Evolutionary conservation across 2,797 vertebrate genomes (phyloP), one percentile per base, ranked within the genome.

Genomic region (Onychomys torridus): DNA sequence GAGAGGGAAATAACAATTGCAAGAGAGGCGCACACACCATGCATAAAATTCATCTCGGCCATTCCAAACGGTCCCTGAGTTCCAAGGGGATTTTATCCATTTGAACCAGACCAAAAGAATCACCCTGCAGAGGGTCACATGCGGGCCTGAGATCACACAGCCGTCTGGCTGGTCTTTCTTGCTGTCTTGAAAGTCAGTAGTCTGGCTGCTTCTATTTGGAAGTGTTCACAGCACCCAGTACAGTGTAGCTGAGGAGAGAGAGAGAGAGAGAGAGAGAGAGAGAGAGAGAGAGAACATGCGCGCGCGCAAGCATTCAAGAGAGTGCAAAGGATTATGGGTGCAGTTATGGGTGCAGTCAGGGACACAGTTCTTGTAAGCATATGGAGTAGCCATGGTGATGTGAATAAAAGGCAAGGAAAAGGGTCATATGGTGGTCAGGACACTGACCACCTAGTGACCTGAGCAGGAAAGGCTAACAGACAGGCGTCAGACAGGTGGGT

Each of bases 1-100:
- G 81, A 93, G 86, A 95, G 61, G 82, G 93, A 95, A 95, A 97
- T 59, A 63, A 92, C 65, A 79, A 65, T 59, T 55, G 82, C 12
- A 83, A 87, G 19, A 92, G 55, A 88, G 77, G 82, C 13, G 49
- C 63, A 37, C 59, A 84, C 82, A 43, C 81, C 81, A 83, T 25
- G 29, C 57, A 29, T 59, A 40, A 37, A 37, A 10, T 69, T 34
- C 63, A 78, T 40, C 13, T 77, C 73, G 34, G 52, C 17, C 61
- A 69, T 49, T 13, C 32, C 6, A 5, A 17, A 89, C 21, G 83
- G 78, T 2, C 92, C 17, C 63, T 25, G 57, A 85, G 7, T 83
- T n/a, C 67, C 71, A 40, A 46, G n/a, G 61, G 57, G 46, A 65
- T 63, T 57, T 84, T 67, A 88, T 37, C 14, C 49, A 75, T 69